Evolutionary conservation across 2,113 vertebrate genomes (phyloP), one percentile per base, ranked within the genome.

Genomic region (Nestor notabilis): DNA sequence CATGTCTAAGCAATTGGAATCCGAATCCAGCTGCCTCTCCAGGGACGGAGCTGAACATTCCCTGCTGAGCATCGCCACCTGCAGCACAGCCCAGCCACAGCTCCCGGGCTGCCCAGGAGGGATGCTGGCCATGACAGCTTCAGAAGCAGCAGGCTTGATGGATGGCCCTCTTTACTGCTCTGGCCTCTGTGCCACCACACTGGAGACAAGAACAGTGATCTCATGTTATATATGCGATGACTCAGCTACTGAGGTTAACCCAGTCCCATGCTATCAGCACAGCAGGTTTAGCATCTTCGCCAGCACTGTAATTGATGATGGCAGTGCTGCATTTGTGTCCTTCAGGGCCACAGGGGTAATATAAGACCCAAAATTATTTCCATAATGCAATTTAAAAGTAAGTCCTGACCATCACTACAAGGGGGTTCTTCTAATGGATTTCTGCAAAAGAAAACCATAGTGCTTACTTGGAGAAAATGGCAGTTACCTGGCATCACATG

Each of bases 291-390:
- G 27, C 29, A 18, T 10, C 16, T 14, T 14, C 53, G 2, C 65
- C 11, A 25, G 37, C 1, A 0, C 76, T 43, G 0, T 12, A 9
- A 41, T 0, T 21, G 41, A 7, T 3, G 52, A 6, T 3, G 25
- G 21, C 17, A 9, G 2, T 7, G 41, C 35, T 66, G 75, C 25
- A 0, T 2, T 41, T 8, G 21, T 37, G 60, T 28, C 60, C 89
- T 31, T 41, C 76, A 41, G 68, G 63, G 37, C 43, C 75, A 2
- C 14, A 16, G 11, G 4, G 33, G 12, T 4, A 19, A 5, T 1
- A 6, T 7, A n/a, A 55, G 61, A 47, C 21, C 25, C 50, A 50
- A 7, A 8, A 25, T 2, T 27, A 4, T 28, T 7, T 37, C 43
- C 20, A n/a, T 5, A n/a, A 25, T 0, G 0, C 29, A 37, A 23